Evolutionary conservation across 2,888 invertebrate genomes (phyloP).

Genomic region (Gastracanthus pulcherrimus): DNA sequence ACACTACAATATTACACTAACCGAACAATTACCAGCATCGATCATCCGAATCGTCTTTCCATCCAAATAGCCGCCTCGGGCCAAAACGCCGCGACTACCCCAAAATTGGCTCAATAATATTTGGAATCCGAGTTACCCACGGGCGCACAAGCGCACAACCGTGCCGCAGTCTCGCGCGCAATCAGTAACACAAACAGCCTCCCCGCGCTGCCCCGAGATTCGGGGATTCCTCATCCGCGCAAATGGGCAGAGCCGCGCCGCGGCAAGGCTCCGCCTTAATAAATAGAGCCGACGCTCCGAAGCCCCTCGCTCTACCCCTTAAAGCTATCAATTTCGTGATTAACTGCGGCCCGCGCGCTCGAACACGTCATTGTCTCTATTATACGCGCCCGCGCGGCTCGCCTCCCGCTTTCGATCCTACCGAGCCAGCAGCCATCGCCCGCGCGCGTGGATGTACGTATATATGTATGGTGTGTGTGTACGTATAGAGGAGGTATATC

Average conservation of each 20-base stretch:
- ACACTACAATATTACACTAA: too few relatives aligned
- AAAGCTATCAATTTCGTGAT: conserved; percentile 54
- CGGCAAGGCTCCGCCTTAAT: conserved; percentile 15
- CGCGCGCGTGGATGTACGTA: not conserved
- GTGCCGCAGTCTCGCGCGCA: not conserved
- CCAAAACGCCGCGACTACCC: too few relatives aligned
- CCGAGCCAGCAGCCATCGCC: not conserved
- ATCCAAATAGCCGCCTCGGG: too few relatives aligned
- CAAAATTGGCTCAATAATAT: conserved; percentile 38
- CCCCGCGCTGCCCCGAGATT: too few relatives aligned
- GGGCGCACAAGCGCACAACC: conserved; percentile 16
- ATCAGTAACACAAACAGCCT: not conserved
- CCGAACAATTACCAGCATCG: too few relatives aligned
- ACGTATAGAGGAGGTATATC: conserved; percentile 9
- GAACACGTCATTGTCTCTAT: conserved; percentile 50
- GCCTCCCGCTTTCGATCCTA: not conserved
- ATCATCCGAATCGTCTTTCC: too few relatives aligned
- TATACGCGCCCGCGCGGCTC: not conserved
- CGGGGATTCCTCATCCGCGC: not conserved
- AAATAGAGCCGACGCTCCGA: conserved; percentile 35
- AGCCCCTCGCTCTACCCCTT: not conserved
- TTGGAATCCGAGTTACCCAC: conserved; percentile 25
- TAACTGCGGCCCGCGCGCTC: conserved; percentile 28
- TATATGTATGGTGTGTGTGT: not conserved
- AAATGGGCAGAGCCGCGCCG: not conserved